Evolutionary conservation across 1,140 invertebrate species (phyloP), one percentile per base, ranked within the genome.

Genomic region (Rhizoglyphus robini): DNA sequence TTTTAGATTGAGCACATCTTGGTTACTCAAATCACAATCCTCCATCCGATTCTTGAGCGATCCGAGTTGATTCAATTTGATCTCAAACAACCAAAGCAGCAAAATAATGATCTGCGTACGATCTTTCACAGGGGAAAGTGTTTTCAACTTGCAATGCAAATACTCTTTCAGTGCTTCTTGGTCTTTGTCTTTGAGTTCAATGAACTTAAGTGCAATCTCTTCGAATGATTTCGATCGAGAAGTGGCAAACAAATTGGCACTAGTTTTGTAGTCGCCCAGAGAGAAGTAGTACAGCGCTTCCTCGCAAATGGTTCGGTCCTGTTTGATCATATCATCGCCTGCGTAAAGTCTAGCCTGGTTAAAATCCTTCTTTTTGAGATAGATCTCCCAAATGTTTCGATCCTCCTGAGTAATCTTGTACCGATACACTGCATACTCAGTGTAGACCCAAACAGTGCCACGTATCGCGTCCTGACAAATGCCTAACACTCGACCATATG

Each of bases 161-260:
- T 90, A 96, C 20, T 84, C 83, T 76, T 91, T 89, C 31, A 98
- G 76, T 0, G 92, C 87, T 72, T 88, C 82, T 63, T 88, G 85
- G 31, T 46, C 27, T 3, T 60, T 34, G 29, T 46, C 29, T n/a
- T 27, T 13, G 4, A 86, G 79, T 76, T 88, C 81, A 54, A 96
- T 80, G 76, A 96, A 96, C 75, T 96, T 96, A 0, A 97, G 78
- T 38, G 90, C 88, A 27, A 96, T 83, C 73, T 91, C 88, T 79
- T 96, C 93, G 76, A 97, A 96, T 15, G 89, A 88, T n/a, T 85
- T 85, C 70, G 88, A 3, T 1, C 29, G 83, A 0, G 90, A 92
- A 71, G 90, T 83, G 0, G 93, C 90, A 76, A 87, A 96, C 64
- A 88, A 83, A 66, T 85, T 77, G 0, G 93, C 94, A 76, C 90